Evolutionary conservation across 2,888 invertebrate genomes (phyloP).

Genomic region (Ethmia dodecea): DNA sequence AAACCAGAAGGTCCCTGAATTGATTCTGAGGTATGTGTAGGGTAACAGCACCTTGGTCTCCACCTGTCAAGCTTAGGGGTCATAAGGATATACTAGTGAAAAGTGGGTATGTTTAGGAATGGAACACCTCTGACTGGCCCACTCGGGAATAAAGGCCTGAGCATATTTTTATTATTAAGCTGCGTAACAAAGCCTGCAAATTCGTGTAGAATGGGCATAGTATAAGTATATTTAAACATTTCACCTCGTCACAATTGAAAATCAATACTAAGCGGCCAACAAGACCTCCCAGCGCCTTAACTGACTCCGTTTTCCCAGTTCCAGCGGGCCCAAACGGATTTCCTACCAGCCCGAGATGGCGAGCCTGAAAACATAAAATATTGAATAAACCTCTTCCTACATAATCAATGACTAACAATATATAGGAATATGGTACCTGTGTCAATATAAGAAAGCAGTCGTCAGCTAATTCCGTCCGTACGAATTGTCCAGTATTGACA

Average conservation of each 20-base stretch:
- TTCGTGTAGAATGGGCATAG: too few relatives aligned
- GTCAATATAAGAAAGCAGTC: slow-evolving; percentile 98
- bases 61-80: too few relatives aligned
- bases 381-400: neutral
- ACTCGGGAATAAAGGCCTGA: too few relatives aligned
- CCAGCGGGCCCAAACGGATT: slow-evolving; percentile 99
- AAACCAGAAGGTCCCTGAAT: too few relatives aligned
- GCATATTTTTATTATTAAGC: too few relatives aligned
- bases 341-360: slow-evolving; percentile 97
- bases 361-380: slow-evolving; percentile 76
- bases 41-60: too few relatives aligned
- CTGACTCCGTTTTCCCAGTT: slow-evolving; percentile 99
- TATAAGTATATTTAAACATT: too few relatives aligned
- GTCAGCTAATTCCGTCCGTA: slow-evolving; percentile 97
- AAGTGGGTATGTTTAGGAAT: too few relatives aligned
- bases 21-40: too few relatives aligned
- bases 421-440: slow-evolving; percentile 79
- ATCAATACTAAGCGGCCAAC: slow-evolving; percentile 96
- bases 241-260: slow-evolving; percentile 97
- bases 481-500: slow-evolving; percentile 93
- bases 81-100: too few relatives aligned
- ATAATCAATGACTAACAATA: neutral
- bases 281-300: slow-evolving; percentile 94
- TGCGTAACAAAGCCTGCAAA: too few relatives aligned
- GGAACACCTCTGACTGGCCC: too few relatives aligned